These are phyloP conservation scores for Irena cyanogastra DNA, from an alignment of 2,113 vertebrate species.

Conservation along the genomic window DNA sequence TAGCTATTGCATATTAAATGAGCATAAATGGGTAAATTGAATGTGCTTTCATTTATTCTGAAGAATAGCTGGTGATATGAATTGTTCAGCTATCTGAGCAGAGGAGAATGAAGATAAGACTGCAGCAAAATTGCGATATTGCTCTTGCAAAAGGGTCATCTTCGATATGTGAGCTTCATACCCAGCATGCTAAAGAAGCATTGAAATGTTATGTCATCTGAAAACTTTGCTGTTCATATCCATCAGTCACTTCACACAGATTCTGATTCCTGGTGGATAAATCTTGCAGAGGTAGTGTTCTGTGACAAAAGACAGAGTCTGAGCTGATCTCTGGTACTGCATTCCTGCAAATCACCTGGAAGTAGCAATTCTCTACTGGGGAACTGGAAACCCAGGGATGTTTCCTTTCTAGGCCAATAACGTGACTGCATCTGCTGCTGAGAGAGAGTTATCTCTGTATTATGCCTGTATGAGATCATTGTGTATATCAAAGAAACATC, in stretches of 20 bases:
- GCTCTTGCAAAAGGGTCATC: not conserved
- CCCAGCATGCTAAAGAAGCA: not conserved
- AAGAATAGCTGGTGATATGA: conserved; percentile 18
- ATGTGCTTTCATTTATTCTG: conserved; percentile 16
- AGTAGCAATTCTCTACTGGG: not conserved
- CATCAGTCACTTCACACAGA: not conserved
- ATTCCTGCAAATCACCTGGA: not conserved
- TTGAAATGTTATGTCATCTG: not conserved
- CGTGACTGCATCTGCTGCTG: not conserved
- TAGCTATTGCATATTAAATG: not conserved
- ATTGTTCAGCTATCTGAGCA: not conserved
- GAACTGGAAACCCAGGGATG: not conserved
- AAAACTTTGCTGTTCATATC: not conserved
- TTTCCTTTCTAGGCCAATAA: not conserved
- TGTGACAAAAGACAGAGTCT: not conserved
- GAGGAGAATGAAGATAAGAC: conserved; percentile 21
- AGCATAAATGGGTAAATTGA: not conserved
- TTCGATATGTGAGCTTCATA: not conserved
- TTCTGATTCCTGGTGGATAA: not conserved
- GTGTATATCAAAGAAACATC: not conserved
- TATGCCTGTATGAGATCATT: not conserved
- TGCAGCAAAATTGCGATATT: not conserved
- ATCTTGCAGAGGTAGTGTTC: not conserved
- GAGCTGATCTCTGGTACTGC: not conserved
- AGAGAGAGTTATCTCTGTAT: not conserved